Conservation (phyloP, 2,888 invertebrate genomes). For the Bursaphelenchus okinawaensis region DNA sequence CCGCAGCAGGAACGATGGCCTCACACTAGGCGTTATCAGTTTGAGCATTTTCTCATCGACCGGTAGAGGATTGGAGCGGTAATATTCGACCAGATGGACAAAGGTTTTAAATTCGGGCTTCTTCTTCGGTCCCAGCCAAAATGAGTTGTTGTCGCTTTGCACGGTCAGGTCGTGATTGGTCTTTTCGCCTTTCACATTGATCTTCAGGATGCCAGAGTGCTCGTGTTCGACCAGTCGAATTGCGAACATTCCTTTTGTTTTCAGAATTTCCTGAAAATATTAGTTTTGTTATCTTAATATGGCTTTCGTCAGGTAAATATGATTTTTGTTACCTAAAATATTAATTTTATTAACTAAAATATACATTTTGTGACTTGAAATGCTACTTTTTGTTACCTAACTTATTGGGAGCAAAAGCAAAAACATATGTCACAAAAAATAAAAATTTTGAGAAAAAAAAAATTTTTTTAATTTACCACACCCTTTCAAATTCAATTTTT, state of each 20-base stretch:
- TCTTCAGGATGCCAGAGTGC: background rate
- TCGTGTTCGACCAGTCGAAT: background rate
- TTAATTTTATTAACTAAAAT: too few relatives aligned
- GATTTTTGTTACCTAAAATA: too few relatives aligned
- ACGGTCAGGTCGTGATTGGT: background rate
- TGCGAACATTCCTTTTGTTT: background rate
- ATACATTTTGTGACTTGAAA: too few relatives aligned
- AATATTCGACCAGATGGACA: conserved; percentile 10
- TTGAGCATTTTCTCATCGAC: background rate
- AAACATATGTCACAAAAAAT: too few relatives aligned
- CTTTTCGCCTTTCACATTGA: background rate
- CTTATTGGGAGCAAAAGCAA: too few relatives aligned
- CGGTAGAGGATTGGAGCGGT: background rate
- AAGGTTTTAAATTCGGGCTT: background rate
- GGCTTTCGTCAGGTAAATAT: too few relatives aligned
- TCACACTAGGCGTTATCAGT: background rate
- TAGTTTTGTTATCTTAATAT: too few relatives aligned
- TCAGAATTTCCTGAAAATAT: background rate
- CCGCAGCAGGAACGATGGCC: conserved; percentile 5
- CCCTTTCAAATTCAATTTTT: too few relatives aligned
- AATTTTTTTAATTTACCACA: too few relatives aligned
- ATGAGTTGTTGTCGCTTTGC: background rate
- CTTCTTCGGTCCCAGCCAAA: background rate
- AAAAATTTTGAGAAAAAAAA: too few relatives aligned
- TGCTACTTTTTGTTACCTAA: too few relatives aligned